Evolutionary conservation across 2,113 vertebrate species (phyloP).

Genomic region (Pungitius pungitius): DNA sequence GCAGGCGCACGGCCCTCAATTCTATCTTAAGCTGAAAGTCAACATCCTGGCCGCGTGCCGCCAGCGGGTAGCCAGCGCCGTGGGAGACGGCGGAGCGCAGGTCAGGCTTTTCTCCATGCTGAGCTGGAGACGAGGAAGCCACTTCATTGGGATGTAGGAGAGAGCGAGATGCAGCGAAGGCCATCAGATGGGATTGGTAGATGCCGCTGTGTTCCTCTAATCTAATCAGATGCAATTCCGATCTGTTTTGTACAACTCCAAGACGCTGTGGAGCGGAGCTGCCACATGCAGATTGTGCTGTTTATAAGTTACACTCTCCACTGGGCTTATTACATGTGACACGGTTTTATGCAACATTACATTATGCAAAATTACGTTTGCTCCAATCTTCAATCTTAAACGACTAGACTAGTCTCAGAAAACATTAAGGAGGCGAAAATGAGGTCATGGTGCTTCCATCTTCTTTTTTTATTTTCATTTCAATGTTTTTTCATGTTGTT

Average conservation of each 20-base stretch:
- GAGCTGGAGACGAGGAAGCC: neutral
- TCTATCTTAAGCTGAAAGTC: slow-evolving; percentile 18
- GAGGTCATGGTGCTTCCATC: neutral
- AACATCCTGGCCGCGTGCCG: slow-evolving; percentile 13
- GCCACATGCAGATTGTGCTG: neutral
- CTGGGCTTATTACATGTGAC: neutral
- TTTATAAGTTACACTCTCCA: neutral
- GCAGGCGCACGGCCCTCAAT: slow-evolving; percentile 8
- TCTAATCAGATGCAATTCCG: slow-evolving; percentile 6
- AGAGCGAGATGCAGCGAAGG: neutral
- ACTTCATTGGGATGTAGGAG: slow-evolving; percentile 6
- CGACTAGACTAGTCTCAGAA: neutral
- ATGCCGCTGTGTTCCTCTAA: neutral
- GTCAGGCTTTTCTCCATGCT: neutral
- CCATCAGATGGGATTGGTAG: slow-evolving; percentile 11
- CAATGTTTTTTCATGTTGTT: too few species aligned
- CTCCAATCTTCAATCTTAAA: neutral
- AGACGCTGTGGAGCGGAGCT: neutral
- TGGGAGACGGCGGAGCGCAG: neutral
- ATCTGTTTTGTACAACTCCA: neutral
- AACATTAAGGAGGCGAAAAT: neutral
- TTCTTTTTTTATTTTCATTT: neutral
- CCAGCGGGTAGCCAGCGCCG: neutral
- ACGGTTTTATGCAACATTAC: neutral
- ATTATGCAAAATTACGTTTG: neutral